Conservation (phyloP, 2,888 invertebrate species). For the Chorisops tibialis region DNA sequence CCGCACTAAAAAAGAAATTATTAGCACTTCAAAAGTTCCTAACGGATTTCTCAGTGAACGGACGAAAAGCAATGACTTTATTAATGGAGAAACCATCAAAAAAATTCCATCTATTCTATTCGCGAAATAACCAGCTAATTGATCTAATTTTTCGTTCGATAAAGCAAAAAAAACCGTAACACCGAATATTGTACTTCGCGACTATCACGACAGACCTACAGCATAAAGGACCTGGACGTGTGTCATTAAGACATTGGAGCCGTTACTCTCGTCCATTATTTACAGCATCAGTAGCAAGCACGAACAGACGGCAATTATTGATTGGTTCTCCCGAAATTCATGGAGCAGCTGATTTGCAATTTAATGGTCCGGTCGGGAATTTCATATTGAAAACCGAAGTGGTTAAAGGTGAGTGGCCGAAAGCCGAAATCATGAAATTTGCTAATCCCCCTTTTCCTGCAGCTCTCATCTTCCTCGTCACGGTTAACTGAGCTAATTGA, state of each 20-base stretch:
- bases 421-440: background rate
- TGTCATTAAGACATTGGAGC: slow-evolving; percentile 65
- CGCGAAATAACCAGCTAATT: too few species aligned
- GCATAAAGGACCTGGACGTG: slow-evolving; percentile 62
- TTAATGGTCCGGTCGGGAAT: slow-evolving; percentile 58
- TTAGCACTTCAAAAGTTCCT: slow-evolving; percentile 75
- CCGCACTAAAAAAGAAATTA: slow-evolving; percentile 69
- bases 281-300: slow-evolving; percentile 52
- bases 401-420: slow-evolving; percentile 53
- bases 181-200: too few species aligned
- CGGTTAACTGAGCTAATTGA: too few species aligned
- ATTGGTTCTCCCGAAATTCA: slow-evolving; percentile 64
- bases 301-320: slow-evolving; percentile 59
- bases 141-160: too few species aligned
- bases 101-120: slow-evolving; percentile 89
- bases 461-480: slow-evolving; percentile 61
- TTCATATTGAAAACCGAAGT: slow-evolving; percentile 64
- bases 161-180: too few species aligned
- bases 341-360: slow-evolving; percentile 60
- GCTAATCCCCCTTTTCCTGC: slow-evolving; percentile 31
- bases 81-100: slow-evolving; percentile 97
- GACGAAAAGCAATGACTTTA: slow-evolving; percentile 80
- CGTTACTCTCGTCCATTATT: slow-evolving; percentile 54
- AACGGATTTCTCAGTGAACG: slow-evolving; percentile 68
- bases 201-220: slow-evolving; percentile 52